Base-by-base conservation (phyloP, 2,113 vertebrate species). In the Aptenodytes forsteri region DNA sequence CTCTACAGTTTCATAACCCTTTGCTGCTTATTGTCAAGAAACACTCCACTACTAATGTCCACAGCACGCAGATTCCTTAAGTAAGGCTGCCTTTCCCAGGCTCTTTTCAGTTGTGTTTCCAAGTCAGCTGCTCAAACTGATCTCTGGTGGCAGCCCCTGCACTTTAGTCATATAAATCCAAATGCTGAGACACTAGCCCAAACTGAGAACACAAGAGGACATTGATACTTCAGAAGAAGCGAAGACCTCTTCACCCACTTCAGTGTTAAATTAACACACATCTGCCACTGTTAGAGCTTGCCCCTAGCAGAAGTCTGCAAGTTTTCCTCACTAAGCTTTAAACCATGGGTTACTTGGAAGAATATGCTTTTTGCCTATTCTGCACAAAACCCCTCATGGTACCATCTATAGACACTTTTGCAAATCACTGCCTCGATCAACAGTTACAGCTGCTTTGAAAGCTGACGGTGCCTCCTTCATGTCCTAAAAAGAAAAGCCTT, bases 21-120 rank as follows among this genome's bases (percentile, higher is more conserved):
- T 42, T 55, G 23, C 16, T 77, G 59, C 30, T 54, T 42, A 22
- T 1, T 34, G 44, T 50, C 42, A 36, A 20, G 36, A 46, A 92
- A 52, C 0, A 3, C 47, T 30, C 9, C 32, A 16, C 40, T 30
- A 4, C 22, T 19, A 2, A 27, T 11, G 54, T 23, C 20, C 49
- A 75, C 1, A 1, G 62, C 75, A 64, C 0, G 0, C 10, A 64
- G 64, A 47, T 18, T 44, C 46, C 80, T n/a, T 17, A 38, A 36
- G 40, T 2, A 30, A 49, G 75, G 30, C 36, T 90, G 76, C 14
- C 36, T 38, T 56, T 49, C 17, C 67, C 72, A 86, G 22, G 59
- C 36, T 66, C n/a, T 54, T 38, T 18, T 25, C 76, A 42, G 36
- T 4, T 40, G 21, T 7, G 42, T 71, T 82, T 59, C 50, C 7